A percentile compares a stretch with the other conserved stretches of the same genome.
Conservation (phyloP, 2,888 invertebrate genomes). For the Andrena bicolor region DNA sequence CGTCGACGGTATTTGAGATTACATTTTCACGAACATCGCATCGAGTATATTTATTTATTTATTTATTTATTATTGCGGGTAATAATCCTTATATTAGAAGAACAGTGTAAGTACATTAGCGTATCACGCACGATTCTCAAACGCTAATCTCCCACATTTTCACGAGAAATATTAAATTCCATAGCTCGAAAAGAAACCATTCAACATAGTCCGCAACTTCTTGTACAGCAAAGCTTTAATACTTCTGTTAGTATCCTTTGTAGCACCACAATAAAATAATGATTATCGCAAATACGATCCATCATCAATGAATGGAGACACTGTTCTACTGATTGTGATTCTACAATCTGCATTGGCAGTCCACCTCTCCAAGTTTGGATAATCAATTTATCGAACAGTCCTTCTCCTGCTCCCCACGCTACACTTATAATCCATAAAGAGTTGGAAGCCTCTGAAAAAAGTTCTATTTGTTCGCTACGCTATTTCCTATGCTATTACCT, state of each 20-base stretch:
- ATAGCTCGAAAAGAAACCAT: not conserved
- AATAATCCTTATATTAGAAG: not conserved
- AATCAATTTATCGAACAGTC: conserved; percentile 7
- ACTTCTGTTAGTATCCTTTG: not conserved
- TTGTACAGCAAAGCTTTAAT: not conserved
- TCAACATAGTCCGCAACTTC: too few relatives aligned
- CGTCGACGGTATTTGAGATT: not conserved
- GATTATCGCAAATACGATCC: not conserved
- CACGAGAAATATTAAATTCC: not conserved
- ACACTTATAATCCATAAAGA: conserved; percentile 23
- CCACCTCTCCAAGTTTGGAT: not conserved
- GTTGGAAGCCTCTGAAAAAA: not conserved
- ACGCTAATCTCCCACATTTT: not conserved
- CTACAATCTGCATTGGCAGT: too few relatives aligned
- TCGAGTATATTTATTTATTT: not conserved
- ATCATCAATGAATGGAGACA: too few relatives aligned
- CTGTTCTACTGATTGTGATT: too few relatives aligned
- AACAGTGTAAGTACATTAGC: not conserved
- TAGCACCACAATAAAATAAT: not conserved
- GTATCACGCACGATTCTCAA: not conserved
- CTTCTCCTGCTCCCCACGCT: not conserved
- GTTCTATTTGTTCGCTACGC: not conserved
- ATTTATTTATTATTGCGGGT: not conserved
- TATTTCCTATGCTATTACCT: too few relatives aligned
- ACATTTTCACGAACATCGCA: not conserved